Evolutionary conservation across 2,797 vertebrate genomes (phyloP), one percentile per base, ranked within the genome.

Genomic region (Argya squamiceps): DNA sequence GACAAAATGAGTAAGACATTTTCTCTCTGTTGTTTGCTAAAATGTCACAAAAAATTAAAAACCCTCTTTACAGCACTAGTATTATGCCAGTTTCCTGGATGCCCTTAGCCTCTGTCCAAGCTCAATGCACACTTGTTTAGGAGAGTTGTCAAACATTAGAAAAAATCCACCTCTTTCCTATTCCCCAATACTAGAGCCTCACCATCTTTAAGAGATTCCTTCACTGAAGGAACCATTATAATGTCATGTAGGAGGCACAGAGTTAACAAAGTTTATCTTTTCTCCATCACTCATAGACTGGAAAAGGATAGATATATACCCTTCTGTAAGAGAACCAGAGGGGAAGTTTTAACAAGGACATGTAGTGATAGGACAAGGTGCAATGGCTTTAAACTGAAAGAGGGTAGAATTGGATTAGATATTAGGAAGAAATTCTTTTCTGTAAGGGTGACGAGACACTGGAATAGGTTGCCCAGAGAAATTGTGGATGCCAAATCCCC

Each of bases 1-100:
- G 26, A 59, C 11, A 84, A 85, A 53, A 85, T 39, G 11, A 29
- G 9, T n/a, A 39, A 36, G 20, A 43, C 10, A 4, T 62, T 62
- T 88, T 77, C 47, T 88, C 24, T 44, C 36, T 58, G 10, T 3
- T 36, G 32, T 77, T 30, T 63, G 2, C 17, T 68, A 78, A 85
- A 83, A 77, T 56, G 14, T 8, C 23, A 24, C 36, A 53, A 70
- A 49, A 60, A 63, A 59, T 24, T 1, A 52, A 86, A 60, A n/a
- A 1, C 4, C 7, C 7, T 55, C 5, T 82, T 81, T 43, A 74
- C 1, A 65, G 15, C 2, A 4, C 4, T 29, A 47, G 3, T 20
- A 62, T 65, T 36, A 74, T 91, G 11, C 30, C n/a, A 67, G 19
- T 59, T 89, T 76, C 41, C 18, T 43, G 44, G 10, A 44, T 84